phyloP scores from a whole-genome alignment of 2,888 invertebrate genomes.

The Scaptomyza flava region DNA sequence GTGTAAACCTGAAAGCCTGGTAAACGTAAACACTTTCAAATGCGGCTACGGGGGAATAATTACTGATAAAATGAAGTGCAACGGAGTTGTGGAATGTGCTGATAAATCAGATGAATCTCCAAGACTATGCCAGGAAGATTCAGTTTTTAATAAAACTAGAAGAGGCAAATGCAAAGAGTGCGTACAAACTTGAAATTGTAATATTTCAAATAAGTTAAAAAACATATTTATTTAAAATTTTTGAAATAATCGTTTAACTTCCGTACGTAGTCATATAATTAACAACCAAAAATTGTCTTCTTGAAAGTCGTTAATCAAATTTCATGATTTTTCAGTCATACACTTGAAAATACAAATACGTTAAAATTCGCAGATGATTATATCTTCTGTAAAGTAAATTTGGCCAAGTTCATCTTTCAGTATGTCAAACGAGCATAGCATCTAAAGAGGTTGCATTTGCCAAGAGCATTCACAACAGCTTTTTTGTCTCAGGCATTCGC shows the following conservation, averaged over 20 bases:
- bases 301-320: too few relatives aligned
- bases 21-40: not conserved
- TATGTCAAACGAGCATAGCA: too few relatives aligned
- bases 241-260: not conserved
- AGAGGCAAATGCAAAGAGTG: not conserved
- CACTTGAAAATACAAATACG: too few relatives aligned
- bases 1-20: slow-evolving; percentile 2
- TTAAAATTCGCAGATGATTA: too few relatives aligned
- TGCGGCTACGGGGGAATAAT: slow-evolving; percentile 15
- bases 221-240: not conserved
- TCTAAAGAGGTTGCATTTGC: too few relatives aligned
- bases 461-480: too few relatives aligned
- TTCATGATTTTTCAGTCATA: too few relatives aligned
- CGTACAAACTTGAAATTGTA: not conserved
- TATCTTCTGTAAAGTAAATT: too few relatives aligned
- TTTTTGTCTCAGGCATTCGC: too few relatives aligned
- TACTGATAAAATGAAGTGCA: rapidly evolving
- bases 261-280: too few relatives aligned
- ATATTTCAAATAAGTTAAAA: not conserved
- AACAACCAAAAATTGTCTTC: too few relatives aligned
- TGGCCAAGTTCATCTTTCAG: too few relatives aligned
- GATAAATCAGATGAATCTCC: slow-evolving; percentile 41
- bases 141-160: rapidly evolving
- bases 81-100: slow-evolving; percentile 2
- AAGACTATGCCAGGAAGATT: not conserved